Evolutionary conservation across 2,888 invertebrate genomes (phyloP).

Genomic region (Pimpla rufipes): DNA sequence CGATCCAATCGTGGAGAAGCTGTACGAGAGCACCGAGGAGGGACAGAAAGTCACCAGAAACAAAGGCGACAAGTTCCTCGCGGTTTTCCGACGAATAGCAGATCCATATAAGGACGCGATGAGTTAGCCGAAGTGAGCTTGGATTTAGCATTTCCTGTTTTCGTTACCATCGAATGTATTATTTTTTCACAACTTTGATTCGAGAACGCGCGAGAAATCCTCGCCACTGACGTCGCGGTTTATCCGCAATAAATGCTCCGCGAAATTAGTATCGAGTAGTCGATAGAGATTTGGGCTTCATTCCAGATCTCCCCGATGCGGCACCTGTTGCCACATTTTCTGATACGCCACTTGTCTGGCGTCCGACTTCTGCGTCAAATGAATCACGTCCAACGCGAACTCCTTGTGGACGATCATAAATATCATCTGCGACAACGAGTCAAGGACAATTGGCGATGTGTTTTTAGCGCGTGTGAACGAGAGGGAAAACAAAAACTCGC

Average conservation of each 20-base stretch:
- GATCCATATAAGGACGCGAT: conserved; percentile 84
- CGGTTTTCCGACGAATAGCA: conserved; percentile 92
- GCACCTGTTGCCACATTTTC: conserved; percentile 68
- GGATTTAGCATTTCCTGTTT: conserved; percentile 18
- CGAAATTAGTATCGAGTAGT: conserved; percentile 26
- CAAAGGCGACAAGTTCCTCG: conserved; percentile 96
- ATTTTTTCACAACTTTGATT: background rate
- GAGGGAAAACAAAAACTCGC: background rate
- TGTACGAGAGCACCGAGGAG: conserved; percentile 98
- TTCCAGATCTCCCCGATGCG: conserved; percentile 52
- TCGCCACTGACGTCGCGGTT: background rate
- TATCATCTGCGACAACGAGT: conserved; percentile 76
- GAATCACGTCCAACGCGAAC: conserved; percentile 74
- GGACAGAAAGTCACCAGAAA: conserved; percentile 99
- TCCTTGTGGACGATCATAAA: conserved; percentile 79
- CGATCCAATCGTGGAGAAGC: conserved; percentile 95
- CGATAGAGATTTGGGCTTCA: conserved; percentile 44
- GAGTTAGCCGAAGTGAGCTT: conserved; percentile 45
- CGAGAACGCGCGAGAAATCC: background rate
- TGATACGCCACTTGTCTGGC: conserved; percentile 74
- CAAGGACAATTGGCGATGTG: conserved; percentile 25
- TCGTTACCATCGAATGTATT: conserved; percentile 19
- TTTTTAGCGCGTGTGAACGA: background rate
- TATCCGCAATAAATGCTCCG: conserved; percentile 40
- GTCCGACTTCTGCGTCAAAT: conserved; percentile 75